These are phyloP conservation scores for Lathamus discolor DNA, from an alignment of 2,113 vertebrate genomes.

Conservation along the genomic window DNA sequence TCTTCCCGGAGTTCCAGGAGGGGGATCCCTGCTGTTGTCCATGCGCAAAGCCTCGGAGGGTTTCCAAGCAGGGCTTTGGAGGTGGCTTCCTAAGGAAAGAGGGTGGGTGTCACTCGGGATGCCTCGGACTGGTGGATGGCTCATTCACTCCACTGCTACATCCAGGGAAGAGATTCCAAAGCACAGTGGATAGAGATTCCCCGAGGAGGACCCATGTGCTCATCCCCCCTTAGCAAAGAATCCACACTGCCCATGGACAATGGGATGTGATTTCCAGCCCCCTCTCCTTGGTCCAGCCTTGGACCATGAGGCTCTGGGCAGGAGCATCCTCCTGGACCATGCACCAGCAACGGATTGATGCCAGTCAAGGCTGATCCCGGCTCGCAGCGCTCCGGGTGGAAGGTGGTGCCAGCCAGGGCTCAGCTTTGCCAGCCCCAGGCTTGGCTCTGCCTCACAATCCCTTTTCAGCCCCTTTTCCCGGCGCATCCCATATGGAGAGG, in stretches of 20 bases:
- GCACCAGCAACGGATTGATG: neutral
- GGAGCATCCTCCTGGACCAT: neutral
- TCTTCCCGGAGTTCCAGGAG: neutral
- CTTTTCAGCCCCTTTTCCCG: neutral
- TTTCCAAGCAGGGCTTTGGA: neutral
- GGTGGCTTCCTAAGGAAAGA: neutral
- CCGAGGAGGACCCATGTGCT: neutral
- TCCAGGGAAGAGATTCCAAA: neutral
- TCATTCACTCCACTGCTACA: accelerated
- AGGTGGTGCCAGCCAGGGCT: neutral
- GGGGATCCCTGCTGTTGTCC: neutral
- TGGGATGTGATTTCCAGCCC: neutral
- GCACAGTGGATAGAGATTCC: neutral
- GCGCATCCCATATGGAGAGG: neutral
- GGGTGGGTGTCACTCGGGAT: neutral
- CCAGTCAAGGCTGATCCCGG: neutral
- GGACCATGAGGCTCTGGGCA: neutral
- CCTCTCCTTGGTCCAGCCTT: neutral
- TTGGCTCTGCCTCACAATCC: neutral
- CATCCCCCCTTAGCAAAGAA: neutral
- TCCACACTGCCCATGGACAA: neutral
- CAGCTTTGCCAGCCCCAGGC: neutral
- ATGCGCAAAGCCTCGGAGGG: neutral
- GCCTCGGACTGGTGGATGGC: neutral
- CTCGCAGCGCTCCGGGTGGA: neutral